A percentile compares a stretch with the other conserved stretches of the same genome.
Evolutionary conservation across 2,113 vertebrate species (phyloP).

Genomic region (Chlorocebus sabaeus): DNA sequence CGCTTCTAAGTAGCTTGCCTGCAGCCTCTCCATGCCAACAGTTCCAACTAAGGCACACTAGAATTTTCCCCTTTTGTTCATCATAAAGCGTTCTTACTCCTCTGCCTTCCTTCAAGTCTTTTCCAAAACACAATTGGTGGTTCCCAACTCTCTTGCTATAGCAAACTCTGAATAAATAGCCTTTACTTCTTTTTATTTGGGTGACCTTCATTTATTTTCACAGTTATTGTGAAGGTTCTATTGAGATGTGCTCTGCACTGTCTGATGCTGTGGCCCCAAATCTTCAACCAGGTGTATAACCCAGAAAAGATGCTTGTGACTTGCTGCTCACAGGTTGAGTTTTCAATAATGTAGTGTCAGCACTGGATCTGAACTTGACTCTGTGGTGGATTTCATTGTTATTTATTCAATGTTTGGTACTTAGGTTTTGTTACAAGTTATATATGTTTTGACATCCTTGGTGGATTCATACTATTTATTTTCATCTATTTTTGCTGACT

Average conservation of each 20-base stretch:
- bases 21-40: background rate
- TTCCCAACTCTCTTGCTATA: too few relatives aligned
- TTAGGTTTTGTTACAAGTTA: background rate
- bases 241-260: background rate
- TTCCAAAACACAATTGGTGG: background rate
- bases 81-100: background rate
- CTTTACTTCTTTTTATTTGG: background rate
- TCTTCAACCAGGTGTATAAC: background rate
- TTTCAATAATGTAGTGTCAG: background rate
- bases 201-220: background rate
- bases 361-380: background rate
- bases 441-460: background rate
- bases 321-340: background rate
- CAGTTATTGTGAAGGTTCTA: background rate
- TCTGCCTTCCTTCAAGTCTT: background rate
- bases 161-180: background rate
- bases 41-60: background rate
- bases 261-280: background rate
- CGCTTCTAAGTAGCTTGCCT: fast-evolving
- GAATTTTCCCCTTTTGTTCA: background rate
- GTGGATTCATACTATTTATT: background rate
- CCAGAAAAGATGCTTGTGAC: background rate
- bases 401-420: background rate
- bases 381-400: background rate
- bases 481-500: background rate